phyloP scores from a whole-genome alignment of 2,797 vertebrate species.

The Sebastes baramenuke region DNA sequence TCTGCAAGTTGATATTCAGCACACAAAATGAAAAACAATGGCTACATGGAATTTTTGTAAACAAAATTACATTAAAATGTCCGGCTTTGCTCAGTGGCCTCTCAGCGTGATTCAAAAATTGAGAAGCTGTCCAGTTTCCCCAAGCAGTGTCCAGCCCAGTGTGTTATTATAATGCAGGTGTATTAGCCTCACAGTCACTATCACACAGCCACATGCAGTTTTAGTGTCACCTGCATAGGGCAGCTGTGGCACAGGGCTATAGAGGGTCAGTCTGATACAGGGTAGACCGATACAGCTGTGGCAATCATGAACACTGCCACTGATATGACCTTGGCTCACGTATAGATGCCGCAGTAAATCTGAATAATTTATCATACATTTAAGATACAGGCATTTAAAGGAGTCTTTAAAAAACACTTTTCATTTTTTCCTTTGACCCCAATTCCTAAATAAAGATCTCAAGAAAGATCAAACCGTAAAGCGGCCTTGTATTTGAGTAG shows the following conservation, averaged over 20 bases:
- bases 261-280: slow-evolving; percentile 13
- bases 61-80: neutral
- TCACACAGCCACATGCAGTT: slow-evolving; percentile 43
- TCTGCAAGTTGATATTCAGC: neutral
- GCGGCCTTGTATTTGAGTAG: slow-evolving; percentile 10
- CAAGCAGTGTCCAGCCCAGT: neutral
- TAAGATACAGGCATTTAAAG: neutral
- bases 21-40: neutral
- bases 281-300: neutral
- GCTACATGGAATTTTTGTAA: slow-evolving; percentile 4
- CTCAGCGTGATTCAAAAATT: slow-evolving; percentile 22
- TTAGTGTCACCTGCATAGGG: slow-evolving; percentile 24
- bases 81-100: slow-evolving; percentile 3
- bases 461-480: slow-evolving; percentile 23
- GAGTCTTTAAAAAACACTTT: neutral
- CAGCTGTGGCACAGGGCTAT: slow-evolving; percentile 6
- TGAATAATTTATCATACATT: slow-evolving; percentile 13
- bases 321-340: slow-evolving; percentile 3
- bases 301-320: slow-evolving; percentile 17
- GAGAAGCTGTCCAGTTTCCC: slow-evolving; percentile 12
- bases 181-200: slow-evolving; percentile 47
- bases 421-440: neutral
- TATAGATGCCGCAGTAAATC: neutral
- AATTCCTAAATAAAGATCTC: slow-evolving; percentile 46
- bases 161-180: slow-evolving; percentile 40